These are phyloP conservation scores for Brachionus calyciflorus DNA, from an alignment of 1,140 invertebrate species.

Conservation along the genomic window DNA sequence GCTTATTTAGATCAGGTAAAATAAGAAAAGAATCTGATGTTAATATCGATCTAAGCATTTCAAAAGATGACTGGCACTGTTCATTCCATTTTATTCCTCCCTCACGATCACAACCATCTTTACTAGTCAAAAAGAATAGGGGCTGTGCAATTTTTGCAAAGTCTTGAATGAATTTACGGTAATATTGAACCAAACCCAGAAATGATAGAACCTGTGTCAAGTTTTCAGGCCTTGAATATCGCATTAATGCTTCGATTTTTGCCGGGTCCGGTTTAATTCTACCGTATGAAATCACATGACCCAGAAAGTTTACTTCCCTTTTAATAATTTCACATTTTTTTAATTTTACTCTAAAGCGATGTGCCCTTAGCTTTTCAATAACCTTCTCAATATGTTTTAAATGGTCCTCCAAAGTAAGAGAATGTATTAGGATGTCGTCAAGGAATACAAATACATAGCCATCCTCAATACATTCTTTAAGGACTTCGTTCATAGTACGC, in stretches of 20 bases:
- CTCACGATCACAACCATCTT: too few relatives aligned
- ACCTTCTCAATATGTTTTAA: not conserved
- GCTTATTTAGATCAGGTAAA: constrained; percentile 52
- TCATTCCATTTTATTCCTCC: not conserved
- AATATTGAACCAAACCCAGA: too few relatives aligned
- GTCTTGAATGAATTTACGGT: too few relatives aligned
- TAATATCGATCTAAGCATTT: not conserved
- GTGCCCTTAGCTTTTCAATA: not conserved
- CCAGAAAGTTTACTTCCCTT: constrained; percentile 38
- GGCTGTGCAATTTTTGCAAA: too few relatives aligned
- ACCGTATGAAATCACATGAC: constrained; percentile 30
- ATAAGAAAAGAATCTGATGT: not conserved
- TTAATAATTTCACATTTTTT: constrained; percentile 48
- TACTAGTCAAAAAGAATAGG: too few relatives aligned
- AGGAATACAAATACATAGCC: too few relatives aligned
- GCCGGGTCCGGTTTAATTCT: constrained; percentile 31
- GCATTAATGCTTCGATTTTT: constrained; percentile 40
- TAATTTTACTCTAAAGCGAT: constrained; percentile 39
- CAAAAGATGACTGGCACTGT: not conserved
- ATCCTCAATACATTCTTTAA: too few relatives aligned
- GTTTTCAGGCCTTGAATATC: too few relatives aligned
- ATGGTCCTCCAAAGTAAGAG: too few relatives aligned
- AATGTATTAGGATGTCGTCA: too few relatives aligned
- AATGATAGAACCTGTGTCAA: too few relatives aligned
- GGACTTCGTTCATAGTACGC: too few relatives aligned